Evolutionary conservation across 2,888 invertebrate genomes (phyloP).

Genomic region (Eupithecia vulgata): DNA sequence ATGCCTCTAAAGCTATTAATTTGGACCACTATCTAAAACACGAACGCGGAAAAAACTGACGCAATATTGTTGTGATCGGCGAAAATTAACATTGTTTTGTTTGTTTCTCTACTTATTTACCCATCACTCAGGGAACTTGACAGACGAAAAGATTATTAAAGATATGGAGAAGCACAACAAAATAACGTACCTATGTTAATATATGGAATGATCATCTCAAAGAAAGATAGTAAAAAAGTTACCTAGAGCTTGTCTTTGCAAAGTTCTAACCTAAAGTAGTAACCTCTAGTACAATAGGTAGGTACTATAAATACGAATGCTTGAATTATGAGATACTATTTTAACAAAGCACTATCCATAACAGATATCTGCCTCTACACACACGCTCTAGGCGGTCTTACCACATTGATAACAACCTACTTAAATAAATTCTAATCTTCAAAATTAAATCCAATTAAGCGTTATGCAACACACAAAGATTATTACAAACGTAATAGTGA

Average conservation of each 20-base stretch:
- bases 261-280: not conserved
- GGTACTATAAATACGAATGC: not conserved
- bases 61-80: slow-evolving; percentile 52
- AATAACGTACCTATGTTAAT: no score
- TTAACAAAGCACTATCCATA: no score
- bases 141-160: not conserved
- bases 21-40: slow-evolving; percentile 38
- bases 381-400: slow-evolving; percentile 10
- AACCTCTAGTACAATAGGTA: not conserved
- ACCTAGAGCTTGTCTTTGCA: not conserved
- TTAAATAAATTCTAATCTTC: slow-evolving; percentile 7
- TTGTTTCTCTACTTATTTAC: slow-evolving; percentile 8
- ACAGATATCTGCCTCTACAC: not conserved
- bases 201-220: no score
- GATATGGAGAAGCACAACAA: not conserved
- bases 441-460: slow-evolving; percentile 4
- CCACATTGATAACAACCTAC: slow-evolving; percentile 5
- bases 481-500: not conserved
- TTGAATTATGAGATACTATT: not conserved
- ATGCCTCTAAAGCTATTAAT: slow-evolving; percentile 21
- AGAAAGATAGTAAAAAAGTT: no score
- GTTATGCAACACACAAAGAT: not conserved
- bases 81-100: slow-evolving; percentile 39
- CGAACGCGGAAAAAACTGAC: slow-evolving; percentile 51
- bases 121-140: slow-evolving; percentile 3